Evolutionary conservation across 2,797 vertebrate genomes (phyloP).

Genomic region (Acomys russatus): DNA sequence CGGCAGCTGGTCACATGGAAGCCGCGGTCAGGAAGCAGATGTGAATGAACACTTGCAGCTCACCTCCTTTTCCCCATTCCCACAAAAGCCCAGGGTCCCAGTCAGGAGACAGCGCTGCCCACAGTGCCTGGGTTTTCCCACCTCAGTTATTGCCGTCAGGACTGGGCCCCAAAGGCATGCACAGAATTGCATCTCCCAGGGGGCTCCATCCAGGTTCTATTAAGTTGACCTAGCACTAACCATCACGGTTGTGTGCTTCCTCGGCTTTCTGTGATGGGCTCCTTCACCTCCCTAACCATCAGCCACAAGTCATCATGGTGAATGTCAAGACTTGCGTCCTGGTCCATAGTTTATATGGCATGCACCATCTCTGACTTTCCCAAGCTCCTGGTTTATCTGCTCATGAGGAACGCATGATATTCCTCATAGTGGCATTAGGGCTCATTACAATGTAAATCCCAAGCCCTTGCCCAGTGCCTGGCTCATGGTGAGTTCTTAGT

Average conservation of each 20-base stretch:
- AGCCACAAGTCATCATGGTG: background rate
- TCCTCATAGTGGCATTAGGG: background rate
- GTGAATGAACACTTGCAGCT: background rate
- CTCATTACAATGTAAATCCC: background rate
- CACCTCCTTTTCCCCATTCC: background rate
- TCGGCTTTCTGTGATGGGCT: background rate
- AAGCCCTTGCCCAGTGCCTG: background rate
- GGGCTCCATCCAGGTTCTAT: background rate
- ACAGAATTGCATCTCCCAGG: background rate
- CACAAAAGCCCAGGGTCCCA: background rate
- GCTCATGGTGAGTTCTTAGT: background rate
- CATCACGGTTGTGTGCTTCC: background rate
- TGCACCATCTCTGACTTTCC: background rate
- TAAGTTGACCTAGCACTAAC: background rate
- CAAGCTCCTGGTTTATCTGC: background rate
- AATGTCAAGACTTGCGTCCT: constrained; percentile 10
- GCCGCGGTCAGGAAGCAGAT: background rate
- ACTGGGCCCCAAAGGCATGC: background rate
- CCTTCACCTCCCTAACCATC: background rate
- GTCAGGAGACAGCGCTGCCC: background rate
- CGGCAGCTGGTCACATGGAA: background rate
- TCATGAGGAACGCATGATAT: background rate
- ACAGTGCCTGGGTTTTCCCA: background rate
- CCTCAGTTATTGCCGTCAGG: background rate
- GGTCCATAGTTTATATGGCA: background rate